A percentile compares a stretch with the other conserved stretches of the same genome.
Evolutionary conservation across 2,113 vertebrate genomes (phyloP).

Genomic region (Lophotis ruficrista): DNA sequence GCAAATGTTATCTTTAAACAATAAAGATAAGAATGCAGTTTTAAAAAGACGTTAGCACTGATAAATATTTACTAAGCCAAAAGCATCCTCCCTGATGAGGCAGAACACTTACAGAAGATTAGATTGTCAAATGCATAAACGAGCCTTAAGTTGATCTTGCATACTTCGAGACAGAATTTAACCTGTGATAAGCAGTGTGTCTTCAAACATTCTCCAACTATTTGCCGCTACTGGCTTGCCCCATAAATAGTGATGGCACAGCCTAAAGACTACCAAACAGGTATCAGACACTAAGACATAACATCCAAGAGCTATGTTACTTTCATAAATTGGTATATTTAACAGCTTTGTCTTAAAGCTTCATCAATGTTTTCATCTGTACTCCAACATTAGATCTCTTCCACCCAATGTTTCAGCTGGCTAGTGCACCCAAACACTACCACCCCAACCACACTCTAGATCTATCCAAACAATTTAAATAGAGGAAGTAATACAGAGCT

Average conservation of each 20-base stretch:
- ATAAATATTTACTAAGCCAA: conserved; percentile 36
- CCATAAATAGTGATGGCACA: not conserved
- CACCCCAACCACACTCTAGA: not conserved
- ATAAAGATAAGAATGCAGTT: not conserved
- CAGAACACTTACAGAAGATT: not conserved
- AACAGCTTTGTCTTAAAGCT: not conserved
- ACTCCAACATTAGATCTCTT: not conserved
- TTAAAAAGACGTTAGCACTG: not conserved
- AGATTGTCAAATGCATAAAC: not conserved
- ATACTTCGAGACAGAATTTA: not conserved
- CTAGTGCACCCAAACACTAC: not conserved
- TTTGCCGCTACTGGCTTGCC: not conserved
- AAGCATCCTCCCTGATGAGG: not conserved
- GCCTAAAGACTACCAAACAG: too few relatives aligned
- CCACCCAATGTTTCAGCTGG: not conserved
- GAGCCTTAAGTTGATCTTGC: not conserved
- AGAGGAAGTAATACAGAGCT: not conserved
- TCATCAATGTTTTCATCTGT: not conserved
- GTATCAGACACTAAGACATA: not conserved
- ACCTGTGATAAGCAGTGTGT: not conserved
- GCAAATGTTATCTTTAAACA: conserved; percentile 1
- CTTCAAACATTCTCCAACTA: not conserved
- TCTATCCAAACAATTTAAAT: not conserved
- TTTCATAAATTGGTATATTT: not conserved
- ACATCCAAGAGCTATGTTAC: not conserved